Evolutionary conservation across 2,113 vertebrate genomes (phyloP).

Genomic region (Ceratotherium simum): DNA sequence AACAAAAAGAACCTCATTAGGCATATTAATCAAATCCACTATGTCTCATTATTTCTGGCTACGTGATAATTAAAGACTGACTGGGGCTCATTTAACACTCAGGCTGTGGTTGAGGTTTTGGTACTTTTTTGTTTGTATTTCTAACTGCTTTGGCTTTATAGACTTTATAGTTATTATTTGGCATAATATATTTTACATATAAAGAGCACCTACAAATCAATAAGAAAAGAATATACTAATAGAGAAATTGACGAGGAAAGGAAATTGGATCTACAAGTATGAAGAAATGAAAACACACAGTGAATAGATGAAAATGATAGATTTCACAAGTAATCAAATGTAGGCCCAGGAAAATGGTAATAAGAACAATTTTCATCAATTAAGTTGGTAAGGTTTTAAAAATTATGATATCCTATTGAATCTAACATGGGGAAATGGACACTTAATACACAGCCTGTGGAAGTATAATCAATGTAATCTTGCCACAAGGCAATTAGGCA

Average conservation of each 20-base stretch:
- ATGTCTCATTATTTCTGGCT: not conserved
- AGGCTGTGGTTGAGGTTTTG: not conserved
- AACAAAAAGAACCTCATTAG: not conserved
- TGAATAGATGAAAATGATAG: not conserved
- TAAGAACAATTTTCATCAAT: not conserved
- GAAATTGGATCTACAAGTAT: not conserved
- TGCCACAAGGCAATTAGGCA: not conserved
- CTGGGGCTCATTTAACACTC: not conserved
- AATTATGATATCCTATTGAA: not conserved
- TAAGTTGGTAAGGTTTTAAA: not conserved
- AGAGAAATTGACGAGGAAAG: not conserved
- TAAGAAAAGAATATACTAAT: not conserved
- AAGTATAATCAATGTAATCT: not conserved
- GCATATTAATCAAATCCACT: not conserved
- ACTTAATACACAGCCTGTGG: not conserved
- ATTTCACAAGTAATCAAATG: not conserved
- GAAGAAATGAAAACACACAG: not conserved
- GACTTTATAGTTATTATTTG: not conserved
- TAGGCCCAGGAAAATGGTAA: not conserved
- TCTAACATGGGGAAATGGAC: not conserved
- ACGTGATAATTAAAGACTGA: not conserved
- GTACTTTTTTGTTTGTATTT: not conserved
- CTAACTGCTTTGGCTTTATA: not conserved
- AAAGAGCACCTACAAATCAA: not conserved
- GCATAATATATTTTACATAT: not conserved